A percentile compares a stretch with the other conserved stretches of the same genome.
Conservation (phyloP, 2,888 invertebrate genomes). For the Perizoma flavofasciatum region DNA sequence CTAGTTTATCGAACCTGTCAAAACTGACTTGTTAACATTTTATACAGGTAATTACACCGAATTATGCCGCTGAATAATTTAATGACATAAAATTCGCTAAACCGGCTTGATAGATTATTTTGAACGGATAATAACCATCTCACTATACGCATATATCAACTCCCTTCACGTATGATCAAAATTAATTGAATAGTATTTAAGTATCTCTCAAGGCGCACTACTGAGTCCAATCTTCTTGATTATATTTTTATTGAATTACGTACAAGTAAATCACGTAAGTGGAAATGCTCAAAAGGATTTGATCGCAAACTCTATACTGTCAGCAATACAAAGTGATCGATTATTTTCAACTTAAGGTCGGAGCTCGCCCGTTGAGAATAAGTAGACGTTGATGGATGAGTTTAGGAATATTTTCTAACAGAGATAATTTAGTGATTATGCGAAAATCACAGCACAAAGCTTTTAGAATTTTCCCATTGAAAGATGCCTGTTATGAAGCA, state of each 20-base stretch:
- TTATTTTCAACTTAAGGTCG: slow-evolving; percentile 21
- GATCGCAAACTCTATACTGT: slow-evolving; percentile 13
- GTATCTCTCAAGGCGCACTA: no score
- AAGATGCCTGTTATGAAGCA: no score
- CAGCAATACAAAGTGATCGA: slow-evolving; percentile 20
- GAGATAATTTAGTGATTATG: slow-evolving; percentile 12
- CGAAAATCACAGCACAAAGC: slow-evolving; percentile 10
- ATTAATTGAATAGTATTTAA: no score
- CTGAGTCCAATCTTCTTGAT: neutral
- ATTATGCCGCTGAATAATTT: no score
- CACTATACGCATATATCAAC: no score
- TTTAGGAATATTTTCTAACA: slow-evolving; percentile 15
- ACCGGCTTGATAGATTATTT: neutral
- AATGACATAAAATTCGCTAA: no score
- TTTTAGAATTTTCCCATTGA: neutral
- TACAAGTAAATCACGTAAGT: neutral
- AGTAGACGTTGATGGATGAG: slow-evolving; percentile 35
- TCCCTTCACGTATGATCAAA: no score
- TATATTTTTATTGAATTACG: neutral
- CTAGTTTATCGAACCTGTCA: no score
- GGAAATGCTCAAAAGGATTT: neutral
- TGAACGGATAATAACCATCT: neutral
- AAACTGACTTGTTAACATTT: no score
- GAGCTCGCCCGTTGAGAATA: slow-evolving; percentile 19
- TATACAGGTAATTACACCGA: no score